These are phyloP conservation scores for Diadema setosum DNA, from an alignment of 35 echinoderm and acorn worm genomes.

Conservation along the genomic window DNA sequence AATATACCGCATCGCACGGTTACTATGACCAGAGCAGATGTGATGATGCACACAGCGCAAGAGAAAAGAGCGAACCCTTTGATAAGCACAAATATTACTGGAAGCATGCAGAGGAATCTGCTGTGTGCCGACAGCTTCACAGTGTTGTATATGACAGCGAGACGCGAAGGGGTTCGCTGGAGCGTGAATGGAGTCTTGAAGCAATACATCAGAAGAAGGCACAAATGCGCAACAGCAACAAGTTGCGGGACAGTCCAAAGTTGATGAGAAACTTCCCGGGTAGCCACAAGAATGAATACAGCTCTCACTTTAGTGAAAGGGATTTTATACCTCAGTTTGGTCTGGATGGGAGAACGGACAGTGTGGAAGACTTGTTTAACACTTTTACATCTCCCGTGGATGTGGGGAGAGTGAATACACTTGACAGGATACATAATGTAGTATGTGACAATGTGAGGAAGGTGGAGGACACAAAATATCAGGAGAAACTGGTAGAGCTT, in stretches of 20 bases:
- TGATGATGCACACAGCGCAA: neutral
- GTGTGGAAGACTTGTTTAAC: neutral
- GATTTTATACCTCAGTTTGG: neutral
- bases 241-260: neutral
- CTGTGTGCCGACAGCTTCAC: neutral
- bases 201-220: constrained; percentile 17
- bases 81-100: neutral
- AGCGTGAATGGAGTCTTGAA: neutral
- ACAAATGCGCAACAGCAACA: neutral
- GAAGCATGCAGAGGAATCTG: neutral
- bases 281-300: neutral
- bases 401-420: neutral
- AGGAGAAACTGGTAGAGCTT: constrained; percentile 1
- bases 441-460: neutral
- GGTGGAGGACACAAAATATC: neutral
- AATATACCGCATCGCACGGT: neutral
- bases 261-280: neutral
- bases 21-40: neutral
- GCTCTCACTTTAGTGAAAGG: neutral
- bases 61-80: neutral
- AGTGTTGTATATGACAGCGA: neutral
- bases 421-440: neutral
- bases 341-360: neutral
- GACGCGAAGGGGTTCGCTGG: constrained; percentile 4
- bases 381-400: neutral